Conservation (phyloP, 1,140 invertebrate species). For the Ylistrum balloti region DNA sequence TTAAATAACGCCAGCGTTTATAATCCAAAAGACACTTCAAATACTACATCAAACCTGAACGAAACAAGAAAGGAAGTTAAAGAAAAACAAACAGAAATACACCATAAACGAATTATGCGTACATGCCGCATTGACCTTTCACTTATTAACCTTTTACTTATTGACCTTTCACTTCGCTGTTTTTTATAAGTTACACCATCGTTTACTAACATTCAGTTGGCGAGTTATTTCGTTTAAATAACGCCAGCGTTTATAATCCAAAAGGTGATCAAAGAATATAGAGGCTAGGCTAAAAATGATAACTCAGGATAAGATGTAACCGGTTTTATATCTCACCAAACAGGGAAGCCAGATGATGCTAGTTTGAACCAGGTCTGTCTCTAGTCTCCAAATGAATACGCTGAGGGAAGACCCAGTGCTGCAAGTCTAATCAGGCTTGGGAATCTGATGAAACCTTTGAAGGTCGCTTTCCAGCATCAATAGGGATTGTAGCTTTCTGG, state of each 20-base stretch:
- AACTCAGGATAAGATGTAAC: not conserved
- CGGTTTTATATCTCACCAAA: not conserved
- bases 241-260: not conserved
- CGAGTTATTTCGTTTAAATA: not conserved
- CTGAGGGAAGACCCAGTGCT: not conserved
- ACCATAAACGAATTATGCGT: too few relatives aligned
- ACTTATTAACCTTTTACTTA: too few relatives aligned
- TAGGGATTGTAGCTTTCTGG: not conserved
- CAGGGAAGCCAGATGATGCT: not conserved
- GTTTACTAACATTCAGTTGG: too few relatives aligned
- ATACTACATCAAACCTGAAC: too few relatives aligned
- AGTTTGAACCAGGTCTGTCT: not conserved
- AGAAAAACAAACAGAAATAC: too few relatives aligned
- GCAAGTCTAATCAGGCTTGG: not conserved
- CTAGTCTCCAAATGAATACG: constrained; percentile 5
- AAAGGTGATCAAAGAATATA: not conserved
- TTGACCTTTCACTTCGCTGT: too few relatives aligned
- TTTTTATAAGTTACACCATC: too few relatives aligned
- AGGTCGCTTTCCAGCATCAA: not conserved
- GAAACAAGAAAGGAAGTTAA: too few relatives aligned
- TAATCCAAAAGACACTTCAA: too few relatives aligned
- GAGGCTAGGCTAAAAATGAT: not conserved
- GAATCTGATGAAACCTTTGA: constrained; percentile 12
- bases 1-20: not conserved
- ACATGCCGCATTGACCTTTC: too few relatives aligned